phyloP scores from a whole-genome alignment of 2,888 invertebrate genomes.

The Stenchaetothrips biformis region DNA sequence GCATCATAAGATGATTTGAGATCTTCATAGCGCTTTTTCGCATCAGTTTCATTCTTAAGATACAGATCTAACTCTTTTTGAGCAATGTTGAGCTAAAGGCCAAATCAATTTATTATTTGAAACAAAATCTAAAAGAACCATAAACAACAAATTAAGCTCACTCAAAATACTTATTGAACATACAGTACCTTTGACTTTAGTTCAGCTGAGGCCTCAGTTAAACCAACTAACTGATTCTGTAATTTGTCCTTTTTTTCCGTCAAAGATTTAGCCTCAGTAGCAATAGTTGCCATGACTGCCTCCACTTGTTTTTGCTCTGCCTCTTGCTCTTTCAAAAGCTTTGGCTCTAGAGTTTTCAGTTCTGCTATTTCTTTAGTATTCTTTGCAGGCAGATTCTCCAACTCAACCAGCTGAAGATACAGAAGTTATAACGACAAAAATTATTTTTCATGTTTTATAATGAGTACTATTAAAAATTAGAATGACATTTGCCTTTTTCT shows the following conservation, averaged over 20 bases:
- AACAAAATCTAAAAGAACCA: not conserved
- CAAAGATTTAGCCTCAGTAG: constrained; percentile 61
- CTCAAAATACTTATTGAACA: constrained; percentile 14
- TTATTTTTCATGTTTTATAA: constrained; percentile 12
- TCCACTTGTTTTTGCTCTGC: constrained; percentile 55
- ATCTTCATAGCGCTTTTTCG: constrained; percentile 46
- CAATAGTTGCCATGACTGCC: constrained; percentile 58
- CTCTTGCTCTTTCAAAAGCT: constrained; percentile 50
- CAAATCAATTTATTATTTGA: constrained; percentile 26
- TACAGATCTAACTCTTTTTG: constrained; percentile 78
- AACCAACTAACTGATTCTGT: constrained; percentile 61
- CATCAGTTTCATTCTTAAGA: constrained; percentile 58
- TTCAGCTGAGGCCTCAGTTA: constrained; percentile 66
- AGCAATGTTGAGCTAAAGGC: constrained; percentile 52
- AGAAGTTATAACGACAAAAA: constrained; percentile 31
- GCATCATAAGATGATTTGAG: constrained; percentile 41
- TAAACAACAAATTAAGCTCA: constrained; percentile 28
- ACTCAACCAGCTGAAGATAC: constrained; percentile 44
- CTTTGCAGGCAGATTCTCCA: constrained; percentile 64
- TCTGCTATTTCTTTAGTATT: constrained; percentile 63
- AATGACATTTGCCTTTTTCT: constrained; percentile 43
- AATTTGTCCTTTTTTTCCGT: constrained; percentile 66
- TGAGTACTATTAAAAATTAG: not conserved
- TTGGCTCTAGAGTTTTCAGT: constrained; percentile 45
- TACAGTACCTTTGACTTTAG: constrained; percentile 54